Conservation (phyloP, 2,888 invertebrate genomes). For the Drosophila differens region DNA sequence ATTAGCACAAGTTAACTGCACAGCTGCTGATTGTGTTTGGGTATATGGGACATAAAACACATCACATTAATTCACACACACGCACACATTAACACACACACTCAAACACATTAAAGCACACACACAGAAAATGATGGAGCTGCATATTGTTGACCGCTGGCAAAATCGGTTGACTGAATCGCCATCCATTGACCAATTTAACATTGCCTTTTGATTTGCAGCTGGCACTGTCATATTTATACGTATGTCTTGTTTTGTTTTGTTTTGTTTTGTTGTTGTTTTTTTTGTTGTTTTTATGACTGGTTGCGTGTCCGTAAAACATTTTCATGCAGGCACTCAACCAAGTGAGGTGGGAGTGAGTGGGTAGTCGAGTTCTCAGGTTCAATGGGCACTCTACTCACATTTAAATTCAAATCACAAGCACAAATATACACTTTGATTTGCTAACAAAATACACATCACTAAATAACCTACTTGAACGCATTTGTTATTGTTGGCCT, state of each 20-base stretch:
- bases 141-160: conserved; percentile 49
- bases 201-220: conserved; percentile 50
- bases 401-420: conserved; percentile 77
- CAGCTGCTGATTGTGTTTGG: not conserved
- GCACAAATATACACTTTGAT: conserved; percentile 60
- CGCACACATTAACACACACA: not conserved
- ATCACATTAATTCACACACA: conserved; percentile 31
- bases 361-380: conserved; percentile 2
- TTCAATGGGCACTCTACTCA: conserved; percentile 51
- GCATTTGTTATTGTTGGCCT: conserved; percentile 39
- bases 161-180: conserved; percentile 46
- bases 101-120: not conserved
- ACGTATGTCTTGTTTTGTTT: not conserved
- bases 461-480: conserved; percentile 6
- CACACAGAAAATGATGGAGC: conserved; percentile 16
- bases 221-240: conserved; percentile 45
- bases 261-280: not conserved
- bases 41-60: conserved; percentile 23
- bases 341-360: conserved; percentile 5
- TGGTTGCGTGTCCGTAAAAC: conserved; percentile 28
- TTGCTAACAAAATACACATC: conserved; percentile 30
- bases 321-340: conserved; percentile 46
- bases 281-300: conserved; percentile 1
- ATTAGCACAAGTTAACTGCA: not conserved
- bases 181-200: conserved; percentile 39